Evolutionary conservation across 2,888 invertebrate species (phyloP), one percentile per base, ranked within the genome.

Genomic region (Abrostola tripartita): DNA sequence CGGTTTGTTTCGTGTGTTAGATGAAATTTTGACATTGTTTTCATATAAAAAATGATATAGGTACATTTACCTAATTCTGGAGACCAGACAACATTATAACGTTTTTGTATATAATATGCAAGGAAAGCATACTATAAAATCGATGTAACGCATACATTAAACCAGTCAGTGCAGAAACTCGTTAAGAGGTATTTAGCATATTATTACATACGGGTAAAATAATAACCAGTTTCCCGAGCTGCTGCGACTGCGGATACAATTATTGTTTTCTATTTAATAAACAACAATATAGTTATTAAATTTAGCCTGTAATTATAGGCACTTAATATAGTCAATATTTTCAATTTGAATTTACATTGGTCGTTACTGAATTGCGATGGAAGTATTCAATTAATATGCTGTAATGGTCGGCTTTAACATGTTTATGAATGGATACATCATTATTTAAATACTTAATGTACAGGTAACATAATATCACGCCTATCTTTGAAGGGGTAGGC

Each of bases 211-310:
- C 44, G 24, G n/a, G n/a, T 24, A 24, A 24, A 24, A 24, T 24
- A 47, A 47, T 47, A 47, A 47, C 44, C 44, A 47, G 14, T 47
- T 47, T 47, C 44, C 44, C 7, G 14, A 14, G 8, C 44, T 9
- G 24, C 4, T 4, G 4, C 24, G 24, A 24, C 14, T 14, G 14
- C 44, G 9, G 44, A 14, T 9, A 5, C 12, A 14, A 47, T 47
- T 47, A 47, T 24, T 8, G 44, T 8, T 47, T 47, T 47, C 44
- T 47, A 47, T 9, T 47, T 47, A 14, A 47, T 24, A 14, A 47
- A 5, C 24, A 2, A 47, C 24, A 14, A 47, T 24, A 7, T 14
- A 14, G 44, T 47, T 47, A 47, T 47, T 47, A 47, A 0, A 9
- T 47, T 47, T 24, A 14, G 24, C 7, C 12, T 14, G 2, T 44